Base-by-base conservation (phyloP, 35 echinoderm and acorn worm genomes). In the Chiridota heheva region DNA sequence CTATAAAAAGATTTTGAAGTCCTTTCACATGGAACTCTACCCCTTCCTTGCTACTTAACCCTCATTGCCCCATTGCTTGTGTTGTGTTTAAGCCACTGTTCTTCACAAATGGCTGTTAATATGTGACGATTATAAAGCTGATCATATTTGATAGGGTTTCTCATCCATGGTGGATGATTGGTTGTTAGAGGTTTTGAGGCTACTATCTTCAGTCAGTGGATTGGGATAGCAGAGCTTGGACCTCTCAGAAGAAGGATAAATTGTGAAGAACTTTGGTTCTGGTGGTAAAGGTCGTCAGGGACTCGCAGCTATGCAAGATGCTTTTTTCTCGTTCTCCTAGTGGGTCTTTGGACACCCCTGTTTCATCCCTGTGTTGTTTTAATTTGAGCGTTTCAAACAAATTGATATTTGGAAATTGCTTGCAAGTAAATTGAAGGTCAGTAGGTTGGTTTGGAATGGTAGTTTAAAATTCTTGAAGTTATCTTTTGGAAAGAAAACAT, bases 261-360 rank as follows among this genome's bases (percentile, higher is more conserved):
- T 51, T 18, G 30, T 74, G 70, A 74, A 74, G 43, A 42, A 33
- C 29, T 26, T 74, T 24, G 67, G 47, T 34, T 35, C n/a, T 12
- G 47, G 43, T 46, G 1, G 18, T 29, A 33, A 51, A 51, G 56
- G 70, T 74, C 70, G 70, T 74, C 70, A 74, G 70, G 70, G 70
- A 46, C 70, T 74, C 70, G 35, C 70, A 74, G 70, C 56, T 31
- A 31, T 51, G 70, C 70, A 74, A 17, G 31, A 3, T 74, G 26
- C 15, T 47, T 33, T 74, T 20, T 30, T 42, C 40, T 45, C 26
- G 70, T 74, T 74, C 70, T n/a, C n/a, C n/a, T n/a, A n/a, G n/a
- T n/a, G n/a, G 70, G 70, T 74, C 70, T 74, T 74, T 74, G 70
- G 70, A 74, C 70, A 74, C 36, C 31, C 22, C 35, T 36, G 17